Conservation (phyloP, 2,888 invertebrate genomes). For the Agriotes lineatus region DNA sequence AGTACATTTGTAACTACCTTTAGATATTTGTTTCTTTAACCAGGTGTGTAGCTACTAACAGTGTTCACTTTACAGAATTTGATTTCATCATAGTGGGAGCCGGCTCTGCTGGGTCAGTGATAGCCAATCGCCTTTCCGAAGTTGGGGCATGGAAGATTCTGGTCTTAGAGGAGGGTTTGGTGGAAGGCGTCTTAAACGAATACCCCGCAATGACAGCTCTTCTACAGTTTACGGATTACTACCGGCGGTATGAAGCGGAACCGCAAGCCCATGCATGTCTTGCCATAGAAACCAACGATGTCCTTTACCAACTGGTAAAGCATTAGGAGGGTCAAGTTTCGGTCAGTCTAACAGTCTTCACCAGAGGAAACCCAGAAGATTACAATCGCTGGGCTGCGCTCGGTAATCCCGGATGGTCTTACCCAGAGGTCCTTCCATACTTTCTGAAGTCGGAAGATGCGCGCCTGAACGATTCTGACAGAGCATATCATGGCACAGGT, state of each 20-base stretch:
- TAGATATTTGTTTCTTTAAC: too few relatives aligned
- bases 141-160: constrained; percentile 65
- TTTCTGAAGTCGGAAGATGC: constrained; percentile 84
- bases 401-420: constrained; percentile 83
- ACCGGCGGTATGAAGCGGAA: constrained; percentile 72
- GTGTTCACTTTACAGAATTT: too few relatives aligned
- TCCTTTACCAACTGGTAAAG: constrained; percentile 71
- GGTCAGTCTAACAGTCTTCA: constrained; percentile 86
- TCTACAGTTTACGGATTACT: constrained; percentile 68
- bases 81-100: constrained; percentile 67
- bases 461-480: constrained; percentile 71
- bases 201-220: constrained; percentile 62
- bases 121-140: constrained; percentile 68
- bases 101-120: constrained; percentile 66
- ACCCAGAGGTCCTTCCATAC: constrained; percentile 78
- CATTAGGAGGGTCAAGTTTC: constrained; percentile 86
- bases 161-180: constrained; percentile 69
- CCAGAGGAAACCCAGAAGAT: constrained; percentile 77
- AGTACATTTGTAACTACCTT: too few relatives aligned
- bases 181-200: constrained; percentile 66
- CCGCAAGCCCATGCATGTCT: constrained; percentile 69
- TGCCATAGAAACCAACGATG: constrained; percentile 62
- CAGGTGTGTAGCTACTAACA: too few relatives aligned
- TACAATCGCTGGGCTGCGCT: constrained; percentile 81
- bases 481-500: constrained; percentile 69